Conservation (phyloP, 2,888 invertebrate species). For the Palloptera scutellata region DNA sequence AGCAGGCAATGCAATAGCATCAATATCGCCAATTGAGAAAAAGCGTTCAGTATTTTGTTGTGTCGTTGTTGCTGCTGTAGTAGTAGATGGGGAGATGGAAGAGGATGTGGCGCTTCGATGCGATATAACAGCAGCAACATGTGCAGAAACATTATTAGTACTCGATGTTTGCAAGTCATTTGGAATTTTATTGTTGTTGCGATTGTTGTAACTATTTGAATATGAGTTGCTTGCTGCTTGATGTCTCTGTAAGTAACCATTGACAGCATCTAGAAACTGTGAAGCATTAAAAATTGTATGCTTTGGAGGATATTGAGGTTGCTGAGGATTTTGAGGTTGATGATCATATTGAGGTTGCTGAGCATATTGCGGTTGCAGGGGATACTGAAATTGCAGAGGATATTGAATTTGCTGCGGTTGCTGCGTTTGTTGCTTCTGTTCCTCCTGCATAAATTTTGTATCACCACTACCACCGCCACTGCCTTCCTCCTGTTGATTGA, state of each 20-base stretch:
- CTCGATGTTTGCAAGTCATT: conserved; percentile 36
- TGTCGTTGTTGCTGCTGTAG: background rate
- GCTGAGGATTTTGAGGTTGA: too few relatives aligned
- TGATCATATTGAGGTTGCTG: background rate
- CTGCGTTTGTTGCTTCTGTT: too few relatives aligned
- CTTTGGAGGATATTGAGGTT: too few relatives aligned
- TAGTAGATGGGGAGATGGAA: background rate
- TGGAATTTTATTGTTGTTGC: conserved; percentile 24
- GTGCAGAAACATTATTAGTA: background rate
- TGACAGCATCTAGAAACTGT: conserved; percentile 21
- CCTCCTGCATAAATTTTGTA: background rate
- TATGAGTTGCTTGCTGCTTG: conserved; percentile 14
- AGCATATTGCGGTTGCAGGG: background rate
- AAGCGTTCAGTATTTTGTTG: background rate
- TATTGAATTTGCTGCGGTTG: too few relatives aligned
- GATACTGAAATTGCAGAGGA: too few relatives aligned
- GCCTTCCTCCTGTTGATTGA: conserved; percentile 13
- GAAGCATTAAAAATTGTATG: conserved; percentile 7
- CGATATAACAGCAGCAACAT: too few relatives aligned
- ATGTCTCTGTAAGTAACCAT: conserved; percentile 17
- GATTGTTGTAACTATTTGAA: conserved; percentile 18
- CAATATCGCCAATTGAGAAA: conserved; percentile 45
- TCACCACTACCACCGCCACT: conserved; percentile 17
- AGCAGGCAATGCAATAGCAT: conserved; percentile 58
- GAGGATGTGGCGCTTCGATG: too few relatives aligned